Conservation (phyloP, 64 coral and sea anemone genomes). For the Porites lutea region DNA sequence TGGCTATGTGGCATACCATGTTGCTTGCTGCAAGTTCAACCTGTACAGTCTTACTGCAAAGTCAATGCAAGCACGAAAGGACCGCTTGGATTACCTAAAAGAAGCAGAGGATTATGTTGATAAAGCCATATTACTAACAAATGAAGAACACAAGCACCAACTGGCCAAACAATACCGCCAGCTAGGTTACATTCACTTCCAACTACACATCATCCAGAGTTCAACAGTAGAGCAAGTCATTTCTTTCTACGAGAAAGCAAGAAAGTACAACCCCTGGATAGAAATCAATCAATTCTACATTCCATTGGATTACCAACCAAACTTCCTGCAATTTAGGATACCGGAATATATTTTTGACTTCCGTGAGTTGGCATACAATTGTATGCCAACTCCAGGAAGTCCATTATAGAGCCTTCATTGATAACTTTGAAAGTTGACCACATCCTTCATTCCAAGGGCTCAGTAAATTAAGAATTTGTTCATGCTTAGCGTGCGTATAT, state of each 20-base stretch:
- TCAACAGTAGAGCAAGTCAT: constrained; percentile 36
- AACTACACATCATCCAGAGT: constrained; percentile 33
- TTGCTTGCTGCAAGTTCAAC: constrained; percentile 63
- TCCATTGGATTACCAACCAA: constrained; percentile 33
- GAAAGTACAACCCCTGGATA: constrained; percentile 60
- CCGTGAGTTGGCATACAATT: no score
- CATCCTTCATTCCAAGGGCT: no score
- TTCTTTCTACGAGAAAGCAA: constrained; percentile 55
- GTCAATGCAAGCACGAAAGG: background rate
- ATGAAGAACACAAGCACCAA: constrained; percentile 56
- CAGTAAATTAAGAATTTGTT: no score
- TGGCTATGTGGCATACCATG: constrained; percentile 53
- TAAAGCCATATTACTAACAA: constrained; percentile 64
- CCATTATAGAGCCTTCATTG: no score
- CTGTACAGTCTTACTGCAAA: background rate
- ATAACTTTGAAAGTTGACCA: no score
- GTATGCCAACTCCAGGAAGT: no score
- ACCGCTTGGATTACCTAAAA: constrained; percentile 13
- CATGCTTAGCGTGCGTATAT: no score
- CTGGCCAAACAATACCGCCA: constrained; percentile 73
- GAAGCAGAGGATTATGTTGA: constrained; percentile 68
- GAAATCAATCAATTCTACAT: constrained; percentile 37
- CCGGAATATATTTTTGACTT: no score
- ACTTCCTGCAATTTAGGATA: background rate
- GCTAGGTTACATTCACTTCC: constrained; percentile 69